phyloP scores from a whole-genome alignment of 2,113 vertebrate genomes.

The Poecile atricapillus region DNA sequence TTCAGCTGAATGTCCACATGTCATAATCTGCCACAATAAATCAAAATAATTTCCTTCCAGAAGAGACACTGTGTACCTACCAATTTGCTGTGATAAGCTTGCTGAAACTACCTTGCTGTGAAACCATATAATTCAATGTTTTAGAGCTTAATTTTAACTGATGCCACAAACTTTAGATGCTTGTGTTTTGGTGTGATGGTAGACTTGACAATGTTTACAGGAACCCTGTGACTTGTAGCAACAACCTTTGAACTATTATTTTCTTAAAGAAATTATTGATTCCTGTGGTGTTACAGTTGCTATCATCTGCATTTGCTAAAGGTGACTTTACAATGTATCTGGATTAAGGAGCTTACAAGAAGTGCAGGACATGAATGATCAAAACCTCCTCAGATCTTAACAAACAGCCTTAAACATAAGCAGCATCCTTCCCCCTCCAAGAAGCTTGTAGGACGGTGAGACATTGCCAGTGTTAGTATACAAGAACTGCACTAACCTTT shows the following conservation, averaged over 20 bases:
- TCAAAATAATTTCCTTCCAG: not conserved
- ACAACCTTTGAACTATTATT: not conserved
- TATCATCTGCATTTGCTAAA: not conserved
- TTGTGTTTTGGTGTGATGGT: not conserved
- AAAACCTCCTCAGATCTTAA: not conserved
- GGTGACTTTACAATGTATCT: not conserved
- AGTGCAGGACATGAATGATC: not conserved
- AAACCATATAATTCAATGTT: not conserved
- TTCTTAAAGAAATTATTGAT: not conserved
- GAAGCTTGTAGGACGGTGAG: not conserved
- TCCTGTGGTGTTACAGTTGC: not conserved
- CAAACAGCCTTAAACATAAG: not conserved
- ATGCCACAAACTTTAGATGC: accelerated
- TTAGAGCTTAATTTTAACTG: not conserved
- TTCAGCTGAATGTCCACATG: not conserved
- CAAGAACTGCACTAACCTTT: not conserved
- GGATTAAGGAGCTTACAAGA: not conserved
- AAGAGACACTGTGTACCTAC: not conserved
- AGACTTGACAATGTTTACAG: not conserved
- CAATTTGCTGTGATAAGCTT: not conserved
- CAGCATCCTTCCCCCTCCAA: not conserved
- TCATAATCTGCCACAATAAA: not conserved
- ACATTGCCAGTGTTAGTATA: not conserved
- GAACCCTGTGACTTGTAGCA: not conserved
- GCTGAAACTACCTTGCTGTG: not conserved